phyloP scores from a whole-genome alignment of 2,113 vertebrate genomes.

The Cervus canadensis region DNA sequence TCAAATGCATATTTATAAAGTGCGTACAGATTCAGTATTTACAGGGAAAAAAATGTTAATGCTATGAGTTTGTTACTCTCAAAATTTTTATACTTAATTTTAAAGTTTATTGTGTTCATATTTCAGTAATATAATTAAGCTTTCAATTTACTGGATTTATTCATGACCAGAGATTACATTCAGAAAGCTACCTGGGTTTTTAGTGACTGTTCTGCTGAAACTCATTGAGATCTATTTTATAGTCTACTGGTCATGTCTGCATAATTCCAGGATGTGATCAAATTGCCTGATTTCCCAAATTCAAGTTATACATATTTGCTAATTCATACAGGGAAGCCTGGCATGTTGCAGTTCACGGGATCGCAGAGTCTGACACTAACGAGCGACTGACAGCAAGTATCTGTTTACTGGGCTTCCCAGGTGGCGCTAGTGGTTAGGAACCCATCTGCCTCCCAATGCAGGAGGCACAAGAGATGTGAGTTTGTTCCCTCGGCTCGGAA shows the following conservation, averaged over 20 bases:
- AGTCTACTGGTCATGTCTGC: background rate
- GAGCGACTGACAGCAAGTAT: background rate
- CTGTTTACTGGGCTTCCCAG: background rate
- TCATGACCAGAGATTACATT: background rate
- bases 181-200: background rate
- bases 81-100: background rate
- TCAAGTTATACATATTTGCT: background rate
- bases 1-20: background rate
- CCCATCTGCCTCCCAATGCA: background rate
- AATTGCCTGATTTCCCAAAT: background rate
- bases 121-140: background rate
- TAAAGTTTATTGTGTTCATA: background rate
- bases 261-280: background rate
- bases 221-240: background rate
- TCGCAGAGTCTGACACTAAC: fast-evolving
- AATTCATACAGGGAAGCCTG: background rate
- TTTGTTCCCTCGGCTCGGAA: background rate
- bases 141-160: background rate
- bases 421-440: background rate
- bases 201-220: too few relatives aligned
- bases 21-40: background rate
- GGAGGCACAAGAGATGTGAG: background rate
- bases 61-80: background rate
- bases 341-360: background rate
- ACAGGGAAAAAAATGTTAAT: background rate